A percentile compares a stretch with the other conserved stretches of the same genome.
phyloP scores from a whole-genome alignment of 2,797 vertebrate genomes.

The Rhinoraja longicauda region DNA sequence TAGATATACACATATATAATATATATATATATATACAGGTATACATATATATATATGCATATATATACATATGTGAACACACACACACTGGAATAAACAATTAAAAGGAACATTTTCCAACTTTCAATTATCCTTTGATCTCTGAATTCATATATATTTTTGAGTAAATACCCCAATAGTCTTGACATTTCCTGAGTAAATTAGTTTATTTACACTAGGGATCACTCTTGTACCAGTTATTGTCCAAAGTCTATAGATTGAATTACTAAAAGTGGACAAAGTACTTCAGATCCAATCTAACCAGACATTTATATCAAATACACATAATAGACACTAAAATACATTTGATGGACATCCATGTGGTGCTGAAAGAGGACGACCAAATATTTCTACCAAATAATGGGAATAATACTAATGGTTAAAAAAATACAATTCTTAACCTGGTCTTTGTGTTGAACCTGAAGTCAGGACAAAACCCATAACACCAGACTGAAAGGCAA shows the following conservation, averaged over 20 bases:
- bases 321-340: not conserved
- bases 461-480: not conserved
- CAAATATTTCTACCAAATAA: not conserved
- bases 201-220: not conserved
- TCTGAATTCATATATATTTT: not conserved
- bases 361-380: not conserved
- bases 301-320: no score
- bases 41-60: no score
- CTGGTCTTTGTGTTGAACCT: not conserved
- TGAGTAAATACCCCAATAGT: not conserved
- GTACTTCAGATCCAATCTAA: no score
- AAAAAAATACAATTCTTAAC: not conserved
- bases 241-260: no score
- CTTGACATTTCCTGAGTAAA: not conserved
- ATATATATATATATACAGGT: no score
- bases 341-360: not conserved
- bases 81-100: not conserved
- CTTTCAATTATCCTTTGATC: not conserved
- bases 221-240: not conserved
- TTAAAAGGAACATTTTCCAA: not conserved
- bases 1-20: no score
- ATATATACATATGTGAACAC: no score
- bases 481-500: not conserved
- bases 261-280: no score
- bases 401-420: not conserved